These are phyloP conservation scores for Machimus rusticus DNA, from an alignment of 2,888 invertebrate genomes.

Conservation along the genomic window DNA sequence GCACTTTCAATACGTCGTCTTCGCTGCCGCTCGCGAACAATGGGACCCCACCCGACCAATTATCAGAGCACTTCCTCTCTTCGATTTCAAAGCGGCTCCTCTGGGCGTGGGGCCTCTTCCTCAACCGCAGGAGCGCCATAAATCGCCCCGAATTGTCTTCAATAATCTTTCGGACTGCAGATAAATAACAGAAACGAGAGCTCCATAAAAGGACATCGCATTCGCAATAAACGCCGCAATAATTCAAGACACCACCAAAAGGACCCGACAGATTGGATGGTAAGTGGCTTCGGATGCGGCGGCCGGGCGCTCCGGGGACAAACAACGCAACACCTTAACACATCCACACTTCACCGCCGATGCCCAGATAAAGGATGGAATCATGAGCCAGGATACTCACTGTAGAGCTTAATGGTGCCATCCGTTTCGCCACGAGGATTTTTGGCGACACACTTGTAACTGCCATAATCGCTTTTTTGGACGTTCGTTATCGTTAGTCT, in stretches of 20 bases:
- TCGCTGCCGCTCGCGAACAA: background rate
- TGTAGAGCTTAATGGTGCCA: constrained; percentile 86
- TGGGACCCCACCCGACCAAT: constrained; percentile 15
- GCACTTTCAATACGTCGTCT: constrained; percentile 23
- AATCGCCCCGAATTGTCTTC: constrained; percentile 42
- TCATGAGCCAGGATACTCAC: constrained; percentile 68
- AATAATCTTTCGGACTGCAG: constrained; percentile 48
- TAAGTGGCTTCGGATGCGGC: constrained; percentile 37
- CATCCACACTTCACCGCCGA: constrained; percentile 1
- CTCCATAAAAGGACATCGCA: constrained; percentile 47
- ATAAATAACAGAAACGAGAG: constrained; percentile 46
- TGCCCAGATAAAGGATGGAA: constrained; percentile 26
- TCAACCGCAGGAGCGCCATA: constrained; percentile 24
- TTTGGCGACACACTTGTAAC: constrained; percentile 86
- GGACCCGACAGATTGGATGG: constrained; percentile 38
- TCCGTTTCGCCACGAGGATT: constrained; percentile 91
- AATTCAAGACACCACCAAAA: constrained; percentile 42
- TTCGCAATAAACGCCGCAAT: constrained; percentile 47
- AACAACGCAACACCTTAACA: constrained; percentile 31
- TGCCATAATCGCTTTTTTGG: constrained; percentile 82
- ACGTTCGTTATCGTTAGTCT: constrained; percentile 81
- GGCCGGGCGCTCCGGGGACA: background rate
- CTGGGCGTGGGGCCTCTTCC: background rate
- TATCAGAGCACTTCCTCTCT: constrained; percentile 24
- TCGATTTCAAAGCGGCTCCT: background rate